phyloP scores from a whole-genome alignment of 2,888 invertebrate species.

The Bedellia somnulentella region DNA sequence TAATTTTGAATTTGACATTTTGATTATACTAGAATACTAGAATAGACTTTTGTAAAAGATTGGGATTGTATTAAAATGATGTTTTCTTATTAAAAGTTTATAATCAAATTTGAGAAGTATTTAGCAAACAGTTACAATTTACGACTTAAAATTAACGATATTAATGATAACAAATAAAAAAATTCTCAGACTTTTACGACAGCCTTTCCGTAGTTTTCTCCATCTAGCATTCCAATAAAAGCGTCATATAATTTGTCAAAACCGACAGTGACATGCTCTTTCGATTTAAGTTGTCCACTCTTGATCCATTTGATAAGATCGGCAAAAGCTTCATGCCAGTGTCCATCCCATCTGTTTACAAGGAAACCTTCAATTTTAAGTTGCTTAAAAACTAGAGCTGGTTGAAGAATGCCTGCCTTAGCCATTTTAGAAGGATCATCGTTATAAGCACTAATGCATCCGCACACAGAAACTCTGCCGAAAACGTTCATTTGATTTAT shows the following conservation, averaged over 20 bases:
- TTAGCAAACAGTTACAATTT: too few relatives aligned
- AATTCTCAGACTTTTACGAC: slow-evolving; percentile 17
- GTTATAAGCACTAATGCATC: slow-evolving; percentile 9
- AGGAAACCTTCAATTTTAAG: slow-evolving; percentile 60
- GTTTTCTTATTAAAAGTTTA: too few relatives aligned
- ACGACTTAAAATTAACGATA: too few relatives aligned
- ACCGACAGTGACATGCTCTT: slow-evolving; percentile 63
- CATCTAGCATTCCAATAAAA: slow-evolving; percentile 55
- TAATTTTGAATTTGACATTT: too few relatives aligned
- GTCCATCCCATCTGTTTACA: slow-evolving; percentile 36
- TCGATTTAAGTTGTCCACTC: slow-evolving; percentile 63
- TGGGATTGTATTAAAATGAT: too few relatives aligned
- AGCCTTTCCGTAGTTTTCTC: slow-evolving; percentile 60
- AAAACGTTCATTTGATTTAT: slow-evolving; percentile 54
- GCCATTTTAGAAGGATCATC: slow-evolving; percentile 6
- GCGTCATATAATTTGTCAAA: slow-evolving; percentile 66
- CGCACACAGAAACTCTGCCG: slow-evolving; percentile 20
- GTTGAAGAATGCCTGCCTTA: slow-evolving; percentile 29
- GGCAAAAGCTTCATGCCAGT: slow-evolving; percentile 51
- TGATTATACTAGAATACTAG: too few relatives aligned
- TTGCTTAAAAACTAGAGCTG: slow-evolving; percentile 43
- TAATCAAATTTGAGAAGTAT: too few relatives aligned
- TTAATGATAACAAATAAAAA: too few relatives aligned
- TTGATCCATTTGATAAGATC: slow-evolving; percentile 56
- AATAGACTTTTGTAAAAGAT: too few relatives aligned